Percentiles rank a stretch among this genome's conserved stretches.
Evolutionary conservation across 1,140 invertebrate species (phyloP).

Genomic region (Aphelinus atriplicis): DNA sequence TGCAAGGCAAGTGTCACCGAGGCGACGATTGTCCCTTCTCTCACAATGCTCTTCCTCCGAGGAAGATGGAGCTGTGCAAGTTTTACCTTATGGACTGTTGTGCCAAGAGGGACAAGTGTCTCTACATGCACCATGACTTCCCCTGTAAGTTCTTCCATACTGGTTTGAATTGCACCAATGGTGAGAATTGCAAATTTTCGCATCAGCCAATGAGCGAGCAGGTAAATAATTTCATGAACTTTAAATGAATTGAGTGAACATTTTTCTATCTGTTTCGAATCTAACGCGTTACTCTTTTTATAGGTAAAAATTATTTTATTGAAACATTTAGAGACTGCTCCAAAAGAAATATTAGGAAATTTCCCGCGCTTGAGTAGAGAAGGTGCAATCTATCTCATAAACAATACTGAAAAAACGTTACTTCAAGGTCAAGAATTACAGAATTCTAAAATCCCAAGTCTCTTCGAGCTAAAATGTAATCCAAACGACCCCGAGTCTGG

Average conservation of each 20-base stretch:
- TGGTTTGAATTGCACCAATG: slow-evolving; percentile 83
- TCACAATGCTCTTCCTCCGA: slow-evolving; percentile 82
- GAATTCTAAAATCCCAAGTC: slow-evolving; percentile 62
- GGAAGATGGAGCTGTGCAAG: slow-evolving; percentile 95
- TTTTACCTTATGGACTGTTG: slow-evolving; percentile 97
- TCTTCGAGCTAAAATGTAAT: slow-evolving; percentile 58
- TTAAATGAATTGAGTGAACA: too few relatives aligned
- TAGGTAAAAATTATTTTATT: slow-evolving; percentile 65
- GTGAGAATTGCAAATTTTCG: slow-evolving; percentile 92
- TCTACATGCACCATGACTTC: slow-evolving; percentile 97
- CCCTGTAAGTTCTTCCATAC: slow-evolving; percentile 98
- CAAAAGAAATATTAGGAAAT: slow-evolving; percentile 88
- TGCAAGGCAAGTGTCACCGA: slow-evolving; percentile 87
- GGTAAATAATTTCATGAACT: slow-evolving; percentile 65
- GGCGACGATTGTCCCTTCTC: slow-evolving; percentile 85
- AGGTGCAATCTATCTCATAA: slow-evolving; percentile 77
- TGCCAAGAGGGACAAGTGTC: slow-evolving; percentile 93
- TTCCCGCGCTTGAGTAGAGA: slow-evolving; percentile 84
- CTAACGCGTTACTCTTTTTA: slow-evolving; percentile 4
- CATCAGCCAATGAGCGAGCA: slow-evolving; percentile 81
- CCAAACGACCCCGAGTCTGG: slow-evolving; percentile 50
- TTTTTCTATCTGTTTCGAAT: too few relatives aligned
- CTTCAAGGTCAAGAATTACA: slow-evolving; percentile 61
- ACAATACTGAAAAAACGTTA: slow-evolving; percentile 74
- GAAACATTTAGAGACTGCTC: slow-evolving; percentile 88